Evolutionary conservation across 2,888 invertebrate species (phyloP), one percentile per base, ranked within the genome.

Genomic region (Vesta saturnalis): DNA sequence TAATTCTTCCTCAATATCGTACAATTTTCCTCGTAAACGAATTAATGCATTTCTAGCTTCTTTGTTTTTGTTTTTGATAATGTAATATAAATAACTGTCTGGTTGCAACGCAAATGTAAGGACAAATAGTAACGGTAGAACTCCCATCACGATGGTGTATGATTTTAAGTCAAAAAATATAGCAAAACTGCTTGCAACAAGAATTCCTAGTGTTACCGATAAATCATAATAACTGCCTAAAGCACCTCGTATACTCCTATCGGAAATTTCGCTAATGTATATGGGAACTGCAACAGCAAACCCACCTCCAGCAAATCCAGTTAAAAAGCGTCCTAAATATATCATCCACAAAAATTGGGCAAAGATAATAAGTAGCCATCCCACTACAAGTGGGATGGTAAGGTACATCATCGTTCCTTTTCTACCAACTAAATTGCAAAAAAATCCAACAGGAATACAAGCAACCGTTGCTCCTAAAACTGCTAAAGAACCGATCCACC

Each of bases 141-240:
- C 73, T 0, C 88, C 88, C 70, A 91, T 92, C 14, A 92, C 83
- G 2, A 92, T 83, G 1, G 92, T 91, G 73, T 94, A 86, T 5
- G 84, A 79, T 60, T 87, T 52, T 0, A 87, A 77, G 89, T 89
- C 3, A 83, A 83, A 0, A 87, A 73, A 56, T 35, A 64, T 21
- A 23, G 16, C 64, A 6, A 64, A 12, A 1, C 87, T 82, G 79
- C 96, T 96, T 0, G 91, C 87, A 69, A 92, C 87, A 0, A 96
- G 86, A 66, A 96, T 94, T 73, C 97, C 97, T 14, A 92, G 82
- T 0, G 93, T 93, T 64, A 96, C 86, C 89, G 94, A 91, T 35
- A 97, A 83, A 80, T 97, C 96, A 81, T 95, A 95, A 79, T 92
- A 94, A 58, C 94, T 93, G 1, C 96, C 96, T 0, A 97, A 84